These are phyloP conservation scores for Lasaia peninsularis DNA, from an alignment of 1,140 invertebrate genomes.

Conservation along the genomic window DNA sequence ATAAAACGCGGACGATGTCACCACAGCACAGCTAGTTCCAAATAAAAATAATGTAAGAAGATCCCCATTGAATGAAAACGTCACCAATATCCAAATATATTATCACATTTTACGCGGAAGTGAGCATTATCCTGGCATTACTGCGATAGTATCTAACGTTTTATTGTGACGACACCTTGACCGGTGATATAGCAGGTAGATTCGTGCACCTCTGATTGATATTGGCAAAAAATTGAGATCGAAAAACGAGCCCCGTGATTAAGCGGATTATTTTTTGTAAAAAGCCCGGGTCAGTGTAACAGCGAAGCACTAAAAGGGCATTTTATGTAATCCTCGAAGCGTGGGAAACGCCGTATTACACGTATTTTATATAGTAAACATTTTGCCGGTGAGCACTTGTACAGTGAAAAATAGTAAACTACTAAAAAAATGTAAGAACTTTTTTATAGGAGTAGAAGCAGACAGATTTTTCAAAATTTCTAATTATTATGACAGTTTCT, in stretches of 20 bases:
- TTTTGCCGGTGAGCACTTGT: background rate
- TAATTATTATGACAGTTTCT: too few relatives aligned
- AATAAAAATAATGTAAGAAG: background rate
- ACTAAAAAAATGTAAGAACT: background rate
- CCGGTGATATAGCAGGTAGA: slow-evolving; percentile 69
- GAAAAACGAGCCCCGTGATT: slow-evolving; percentile 65
- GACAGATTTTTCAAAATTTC: too few relatives aligned
- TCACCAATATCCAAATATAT: slow-evolving; percentile 14
- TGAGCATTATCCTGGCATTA: slow-evolving; percentile 38
- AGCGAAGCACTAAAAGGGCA: slow-evolving; percentile 69
- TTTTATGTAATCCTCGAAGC: slow-evolving; percentile 64
- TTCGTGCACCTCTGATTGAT: slow-evolving; percentile 51
- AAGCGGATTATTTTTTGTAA: slow-evolving; percentile 64
- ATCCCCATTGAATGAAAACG: slow-evolving; percentile 3
- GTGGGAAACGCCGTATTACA: slow-evolving; percentile 50
- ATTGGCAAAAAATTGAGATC: slow-evolving; percentile 50
- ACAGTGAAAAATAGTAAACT: background rate
- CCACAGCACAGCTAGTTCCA: too few relatives aligned
- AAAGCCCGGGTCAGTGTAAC: slow-evolving; percentile 66
- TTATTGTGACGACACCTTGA: slow-evolving; percentile 73
- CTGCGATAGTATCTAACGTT: slow-evolving; percentile 50
- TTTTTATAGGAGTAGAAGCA: too few relatives aligned
- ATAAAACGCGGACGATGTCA: background rate
- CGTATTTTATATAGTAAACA: slow-evolving; percentile 7
- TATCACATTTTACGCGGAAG: slow-evolving; percentile 54